A percentile compares a stretch with the other conserved stretches of the same genome.
phyloP scores from a whole-genome alignment of 2,113 vertebrate species.

The Galemys pyrenaicus region DNA sequence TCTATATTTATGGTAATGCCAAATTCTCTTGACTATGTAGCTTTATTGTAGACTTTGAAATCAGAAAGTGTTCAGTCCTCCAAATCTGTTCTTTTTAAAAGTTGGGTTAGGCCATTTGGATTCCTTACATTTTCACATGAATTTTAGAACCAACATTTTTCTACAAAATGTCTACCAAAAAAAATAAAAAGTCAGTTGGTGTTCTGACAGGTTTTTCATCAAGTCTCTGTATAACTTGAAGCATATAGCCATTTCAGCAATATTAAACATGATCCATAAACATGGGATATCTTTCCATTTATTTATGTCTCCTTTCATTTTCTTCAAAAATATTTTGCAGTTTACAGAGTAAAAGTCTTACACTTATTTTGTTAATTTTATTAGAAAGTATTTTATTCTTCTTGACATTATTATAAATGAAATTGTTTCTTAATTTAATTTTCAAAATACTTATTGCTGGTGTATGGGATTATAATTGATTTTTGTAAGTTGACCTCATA shows the following conservation, averaged over 20 bases:
- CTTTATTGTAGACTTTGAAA: not conserved
- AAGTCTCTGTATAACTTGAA: not conserved
- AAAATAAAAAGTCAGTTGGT: not conserved
- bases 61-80: not conserved
- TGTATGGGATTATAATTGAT: not conserved
- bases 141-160: not conserved
- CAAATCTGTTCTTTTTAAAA: not conserved
- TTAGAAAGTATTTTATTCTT: slow-evolving; percentile 11
- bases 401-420: not conserved
- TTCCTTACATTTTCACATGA: not conserved
- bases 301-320: not conserved
- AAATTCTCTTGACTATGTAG: not conserved
- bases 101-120: not conserved
- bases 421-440: slow-evolving; percentile 1
- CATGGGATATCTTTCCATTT: not conserved
- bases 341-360: slow-evolving; percentile 2
- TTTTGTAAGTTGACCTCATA: not conserved
- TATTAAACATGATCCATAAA: not conserved
- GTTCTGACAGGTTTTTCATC: not conserved
- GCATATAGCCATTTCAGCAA: not conserved
- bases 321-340: not conserved
- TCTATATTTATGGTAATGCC: not conserved
- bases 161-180: no score
- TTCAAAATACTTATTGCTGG: not conserved
- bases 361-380: slow-evolving; percentile 12